Percentiles rank a stretch among this genome's conserved stretches.
phyloP scores from a whole-genome alignment of 2,113 vertebrate species.

The Sus scrofa region DNA sequence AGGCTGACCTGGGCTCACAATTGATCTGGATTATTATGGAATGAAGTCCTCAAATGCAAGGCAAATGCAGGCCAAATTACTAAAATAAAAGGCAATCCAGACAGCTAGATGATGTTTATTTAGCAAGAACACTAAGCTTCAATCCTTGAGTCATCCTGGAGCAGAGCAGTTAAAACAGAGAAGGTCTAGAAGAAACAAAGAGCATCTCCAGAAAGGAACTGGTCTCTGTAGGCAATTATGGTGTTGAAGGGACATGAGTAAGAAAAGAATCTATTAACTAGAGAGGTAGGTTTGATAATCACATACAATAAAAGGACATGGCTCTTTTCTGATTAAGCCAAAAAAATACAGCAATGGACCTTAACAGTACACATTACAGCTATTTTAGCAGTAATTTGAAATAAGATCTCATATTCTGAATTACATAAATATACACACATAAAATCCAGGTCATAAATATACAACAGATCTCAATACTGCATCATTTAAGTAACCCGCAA shows the following conservation, averaged over 20 bases:
- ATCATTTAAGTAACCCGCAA: slow-evolving; percentile 22
- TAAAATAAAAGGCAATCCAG: slow-evolving; percentile 10
- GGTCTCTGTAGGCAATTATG: background rate
- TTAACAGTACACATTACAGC: background rate
- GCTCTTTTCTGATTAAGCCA: slow-evolving; percentile 23
- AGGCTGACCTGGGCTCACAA: slow-evolving; percentile 40
- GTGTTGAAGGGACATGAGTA: background rate
- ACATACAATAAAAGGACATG: slow-evolving; percentile 37
- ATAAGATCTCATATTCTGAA: slow-evolving; percentile 48
- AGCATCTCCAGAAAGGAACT: slow-evolving; percentile 18
- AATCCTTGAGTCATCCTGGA: slow-evolving; percentile 16
- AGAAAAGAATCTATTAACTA: background rate
- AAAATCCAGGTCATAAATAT: slow-evolving; percentile 40
- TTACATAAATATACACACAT: background rate
- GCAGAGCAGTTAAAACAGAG: slow-evolving; percentile 52
- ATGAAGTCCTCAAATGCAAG: slow-evolving; percentile 21
- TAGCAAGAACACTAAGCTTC: slow-evolving; percentile 20
- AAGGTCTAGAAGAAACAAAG: slow-evolving; percentile 39
- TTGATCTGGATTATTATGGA: background rate
- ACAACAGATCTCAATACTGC: slow-evolving; percentile 35
- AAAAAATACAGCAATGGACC: background rate
- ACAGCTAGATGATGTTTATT: background rate
- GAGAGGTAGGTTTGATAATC: slow-evolving; percentile 10
- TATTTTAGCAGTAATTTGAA: slow-evolving; percentile 50
- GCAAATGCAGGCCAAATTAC: slow-evolving; percentile 10